Percentiles rank a stretch among this genome's conserved stretches.
Conservation (phyloP, 1,140 invertebrate species). For the Diorhabda elongata region DNA sequence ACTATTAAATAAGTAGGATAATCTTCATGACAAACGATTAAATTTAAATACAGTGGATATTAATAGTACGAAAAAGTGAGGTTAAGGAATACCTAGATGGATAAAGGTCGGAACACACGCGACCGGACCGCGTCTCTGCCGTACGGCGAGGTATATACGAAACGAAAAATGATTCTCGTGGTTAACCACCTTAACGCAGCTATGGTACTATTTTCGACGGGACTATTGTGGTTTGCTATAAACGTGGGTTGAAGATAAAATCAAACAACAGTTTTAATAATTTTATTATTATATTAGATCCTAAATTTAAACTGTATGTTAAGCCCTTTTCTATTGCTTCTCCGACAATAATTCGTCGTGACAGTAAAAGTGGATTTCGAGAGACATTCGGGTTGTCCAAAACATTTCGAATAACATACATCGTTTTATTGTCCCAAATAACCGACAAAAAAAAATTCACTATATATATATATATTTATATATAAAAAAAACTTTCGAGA, state of each 20-base stretch:
- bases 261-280: not conserved
- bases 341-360: not conserved
- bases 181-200: no score
- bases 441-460: not conserved
- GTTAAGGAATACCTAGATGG: no score
- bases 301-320: not conserved
- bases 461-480: not conserved
- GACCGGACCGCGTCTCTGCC: no score
- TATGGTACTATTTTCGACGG: no score
- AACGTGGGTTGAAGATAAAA: not conserved
- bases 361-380: not conserved
- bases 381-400: not conserved
- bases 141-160: no score
- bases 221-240: no score
- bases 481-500: not conserved
- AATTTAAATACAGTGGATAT: no score
- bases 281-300: not conserved
- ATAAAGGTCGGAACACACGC: no score
- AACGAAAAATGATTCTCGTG: no score
- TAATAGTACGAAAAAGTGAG: no score
- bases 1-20: no score
- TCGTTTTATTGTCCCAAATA: slow-evolving; percentile 1
- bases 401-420: slow-evolving; percentile 1
- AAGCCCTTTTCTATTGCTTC: not conserved
- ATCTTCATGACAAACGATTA: no score